Base-by-base conservation (phyloP, 2,797 vertebrate genomes). In the Mormyrus proboscirostris region DNA sequence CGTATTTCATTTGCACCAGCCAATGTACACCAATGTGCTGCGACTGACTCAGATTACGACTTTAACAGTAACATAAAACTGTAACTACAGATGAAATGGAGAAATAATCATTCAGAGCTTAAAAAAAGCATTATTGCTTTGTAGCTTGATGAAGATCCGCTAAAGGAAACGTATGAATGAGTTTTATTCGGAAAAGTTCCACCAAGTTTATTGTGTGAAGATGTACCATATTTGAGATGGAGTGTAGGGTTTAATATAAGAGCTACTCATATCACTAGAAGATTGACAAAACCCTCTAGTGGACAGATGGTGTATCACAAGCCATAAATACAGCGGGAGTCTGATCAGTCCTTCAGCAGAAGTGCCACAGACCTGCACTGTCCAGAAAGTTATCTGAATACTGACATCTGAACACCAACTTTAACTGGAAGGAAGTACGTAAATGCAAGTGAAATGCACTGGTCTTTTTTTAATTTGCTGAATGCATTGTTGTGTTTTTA, bases 281-380 rank as follows among this genome's bases (percentile, higher is more conserved):
- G 9, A 57, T 57, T 55, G 53, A 29, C 53, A 55, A 55, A 57
- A 51, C 76, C 88, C 33, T 84, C 88, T 83, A 44, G 88, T 85
- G 83, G 83, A 84, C 33, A 44, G 33, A 88, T 16, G 0, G 12
- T 25, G 76, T 59, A 59, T 49, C n/a, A 55, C 33, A 84, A 38
- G 53, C 10, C 76, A 89, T 62, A 29, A 84, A 51, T 49, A 44
- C 57, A 51, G 25, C 44, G 12, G 1, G 22, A 22, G n/a, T 49
- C 19, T n/a, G 65, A 88, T 14, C 9, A 33, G 29, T 25, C 25
- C 44, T 25, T 33, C 10, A 53, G 2, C 33, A 25, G 86, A 38
- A 22, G 29, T 9, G 10, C 44, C 49, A 19, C 16, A 55, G 16
- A 55, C 65, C 29, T 14, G 1, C 7, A 19, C 53, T 19, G 59